Conservation (phyloP, 1,140 invertebrate species). For the Chlorops oryzae region DNA sequence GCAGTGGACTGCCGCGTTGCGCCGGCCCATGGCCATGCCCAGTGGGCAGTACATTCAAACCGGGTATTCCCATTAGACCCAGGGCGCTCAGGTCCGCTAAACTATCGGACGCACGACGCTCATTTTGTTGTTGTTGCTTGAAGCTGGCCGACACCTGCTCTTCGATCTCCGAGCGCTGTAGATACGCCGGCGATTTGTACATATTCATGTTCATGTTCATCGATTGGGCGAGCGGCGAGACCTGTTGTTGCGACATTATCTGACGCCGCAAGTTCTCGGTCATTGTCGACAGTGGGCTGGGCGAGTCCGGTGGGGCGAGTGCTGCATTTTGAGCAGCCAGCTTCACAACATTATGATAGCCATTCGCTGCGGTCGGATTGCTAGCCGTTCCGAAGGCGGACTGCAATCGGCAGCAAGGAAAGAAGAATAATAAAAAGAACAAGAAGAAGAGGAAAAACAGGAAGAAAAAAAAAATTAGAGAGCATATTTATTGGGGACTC, state of each 20-base stretch:
- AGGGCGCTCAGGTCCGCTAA: slow-evolving; percentile 37
- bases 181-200: slow-evolving; percentile 42
- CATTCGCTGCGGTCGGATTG: slow-evolving; percentile 28
- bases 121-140: slow-evolving; percentile 33
- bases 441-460: background rate
- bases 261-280: slow-evolving; percentile 39
- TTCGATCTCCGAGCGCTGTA: slow-evolving; percentile 43
- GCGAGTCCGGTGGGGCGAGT: slow-evolving; percentile 29
- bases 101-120: slow-evolving; percentile 27
- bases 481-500: background rate
- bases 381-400: slow-evolving; percentile 25
- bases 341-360: slow-evolving; percentile 34
- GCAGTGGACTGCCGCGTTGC: slow-evolving; percentile 20
- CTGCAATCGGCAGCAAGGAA: slow-evolving; percentile 5
- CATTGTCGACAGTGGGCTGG: slow-evolving; percentile 38
- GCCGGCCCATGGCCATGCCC: slow-evolving; percentile 6
- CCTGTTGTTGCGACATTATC: slow-evolving; percentile 39
- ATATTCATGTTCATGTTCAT: slow-evolving; percentile 47
- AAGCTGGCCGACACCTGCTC: slow-evolving; percentile 37
- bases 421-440: background rate
- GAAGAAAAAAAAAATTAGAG: background rate
- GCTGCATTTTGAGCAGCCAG: slow-evolving; percentile 26
- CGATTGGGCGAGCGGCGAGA: slow-evolving; percentile 32
- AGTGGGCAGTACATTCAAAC: slow-evolving; percentile 40
- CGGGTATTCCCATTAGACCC: slow-evolving; percentile 40